Evolutionary conservation across 2,113 vertebrate species (phyloP).

Genomic region (Pedionomus torquatus): DNA sequence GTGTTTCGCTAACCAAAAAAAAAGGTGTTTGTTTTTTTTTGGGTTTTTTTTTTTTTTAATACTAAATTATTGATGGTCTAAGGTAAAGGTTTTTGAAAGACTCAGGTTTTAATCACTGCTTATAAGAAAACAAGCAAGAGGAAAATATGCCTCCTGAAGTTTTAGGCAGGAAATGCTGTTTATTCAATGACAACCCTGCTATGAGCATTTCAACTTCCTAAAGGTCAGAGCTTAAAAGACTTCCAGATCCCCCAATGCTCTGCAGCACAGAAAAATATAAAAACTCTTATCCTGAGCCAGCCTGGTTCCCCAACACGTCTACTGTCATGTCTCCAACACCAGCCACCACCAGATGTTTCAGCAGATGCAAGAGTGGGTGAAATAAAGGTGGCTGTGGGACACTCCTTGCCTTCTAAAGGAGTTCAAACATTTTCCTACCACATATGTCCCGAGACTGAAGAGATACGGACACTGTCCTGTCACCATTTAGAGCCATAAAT

Average conservation of each 20-base stretch:
- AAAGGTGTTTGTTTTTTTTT: fast-evolving
- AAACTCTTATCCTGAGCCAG: constrained; percentile 10
- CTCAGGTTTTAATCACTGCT: not conserved
- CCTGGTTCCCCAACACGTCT: not conserved
- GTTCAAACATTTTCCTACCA: not conserved
- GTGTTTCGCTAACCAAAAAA: not conserved
- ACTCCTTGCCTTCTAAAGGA: not conserved
- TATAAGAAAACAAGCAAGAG: not conserved
- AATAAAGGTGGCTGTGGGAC: not conserved
- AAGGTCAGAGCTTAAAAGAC: constrained; percentile 28
- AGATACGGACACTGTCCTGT: not conserved
- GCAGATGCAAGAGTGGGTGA: not conserved
- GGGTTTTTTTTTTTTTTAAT: not conserved
- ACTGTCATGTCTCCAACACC: not conserved
- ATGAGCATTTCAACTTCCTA: constrained; percentile 1
- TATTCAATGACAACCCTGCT: not conserved
- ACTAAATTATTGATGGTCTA: not conserved
- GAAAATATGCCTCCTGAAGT: not conserved
- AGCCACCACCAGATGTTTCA: constrained; percentile 16
- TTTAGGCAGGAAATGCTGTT: not conserved
- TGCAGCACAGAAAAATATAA: constrained; percentile 16
- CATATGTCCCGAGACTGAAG: not conserved
- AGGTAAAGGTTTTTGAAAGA: not conserved
- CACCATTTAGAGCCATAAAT: not conserved
- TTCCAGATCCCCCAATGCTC: not conserved